These are phyloP conservation scores for Buceros bicornis DNA, from an alignment of 2,797 vertebrate genomes.

Conservation along the genomic window DNA sequence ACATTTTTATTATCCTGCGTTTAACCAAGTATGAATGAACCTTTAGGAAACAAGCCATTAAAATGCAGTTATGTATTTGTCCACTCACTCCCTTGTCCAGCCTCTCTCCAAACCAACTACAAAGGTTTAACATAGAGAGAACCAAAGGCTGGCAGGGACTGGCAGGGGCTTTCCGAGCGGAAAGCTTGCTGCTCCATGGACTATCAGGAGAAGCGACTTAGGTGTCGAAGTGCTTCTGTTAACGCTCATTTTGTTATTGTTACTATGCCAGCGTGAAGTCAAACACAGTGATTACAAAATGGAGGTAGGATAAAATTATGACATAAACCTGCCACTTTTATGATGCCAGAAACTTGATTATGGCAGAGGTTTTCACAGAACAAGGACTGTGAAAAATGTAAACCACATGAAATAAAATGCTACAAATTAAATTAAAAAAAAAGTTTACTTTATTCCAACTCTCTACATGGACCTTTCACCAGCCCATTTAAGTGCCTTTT, in stretches of 20 bases:
- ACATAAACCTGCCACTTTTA: not conserved
- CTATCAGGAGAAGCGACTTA: not conserved
- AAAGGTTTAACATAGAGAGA: not conserved
- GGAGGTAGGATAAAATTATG: not conserved
- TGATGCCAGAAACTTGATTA: not conserved
- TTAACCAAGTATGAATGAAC: not conserved
- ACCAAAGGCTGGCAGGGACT: not conserved
- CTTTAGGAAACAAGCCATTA: not conserved
- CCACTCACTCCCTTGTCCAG: not conserved
- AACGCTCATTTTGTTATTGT: fast-evolving
- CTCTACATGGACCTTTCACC: not conserved
- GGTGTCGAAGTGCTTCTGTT: fast-evolving
- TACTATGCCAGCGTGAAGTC: not conserved
- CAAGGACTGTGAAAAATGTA: not conserved
- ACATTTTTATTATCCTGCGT: not conserved
- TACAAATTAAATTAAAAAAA: not conserved
- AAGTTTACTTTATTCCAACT: not conserved
- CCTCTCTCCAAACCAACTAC: not conserved
- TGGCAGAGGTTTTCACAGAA: not conserved
- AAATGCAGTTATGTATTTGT: not conserved
- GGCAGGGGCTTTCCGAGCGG: fast-evolving
- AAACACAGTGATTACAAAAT: not conserved
- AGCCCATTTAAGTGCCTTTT: not conserved
- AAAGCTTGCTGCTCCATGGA: not conserved
- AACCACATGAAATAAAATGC: not conserved